phyloP scores from a whole-genome alignment of 2,888 invertebrate species.

The Selenia dentaria region DNA sequence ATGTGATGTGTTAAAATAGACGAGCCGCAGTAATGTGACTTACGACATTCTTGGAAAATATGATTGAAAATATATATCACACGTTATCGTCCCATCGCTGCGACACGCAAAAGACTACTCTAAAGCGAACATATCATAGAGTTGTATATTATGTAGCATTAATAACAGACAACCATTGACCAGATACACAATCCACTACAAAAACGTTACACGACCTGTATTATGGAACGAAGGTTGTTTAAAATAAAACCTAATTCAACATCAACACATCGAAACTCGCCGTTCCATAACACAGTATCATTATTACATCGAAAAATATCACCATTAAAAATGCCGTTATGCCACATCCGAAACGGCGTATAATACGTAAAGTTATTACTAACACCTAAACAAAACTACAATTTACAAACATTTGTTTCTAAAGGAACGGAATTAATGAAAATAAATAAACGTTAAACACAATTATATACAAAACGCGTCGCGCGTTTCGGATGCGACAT shows the following conservation, averaged over 20 bases:
- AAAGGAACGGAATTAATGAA: slow-evolving; percentile 41
- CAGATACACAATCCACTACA: slow-evolving; percentile 40
- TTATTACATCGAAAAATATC: slow-evolving; percentile 66
- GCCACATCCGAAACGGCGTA: slow-evolving; percentile 25
- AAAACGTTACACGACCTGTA: slow-evolving; percentile 36
- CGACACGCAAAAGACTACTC: slow-evolving; percentile 59
- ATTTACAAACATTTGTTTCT: slow-evolving; percentile 26
- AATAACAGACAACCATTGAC: slow-evolving; percentile 65
- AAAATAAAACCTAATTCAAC: slow-evolving; percentile 25
- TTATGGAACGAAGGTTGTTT: slow-evolving; percentile 28
- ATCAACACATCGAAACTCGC: slow-evolving; percentile 35
- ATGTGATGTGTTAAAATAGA: slow-evolving; percentile 67
- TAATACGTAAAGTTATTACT: slow-evolving; percentile 32
- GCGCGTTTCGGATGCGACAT: slow-evolving; percentile 40
- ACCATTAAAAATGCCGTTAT: slow-evolving; percentile 43
- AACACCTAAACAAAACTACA: slow-evolving; percentile 36
- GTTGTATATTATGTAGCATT: slow-evolving; percentile 60
- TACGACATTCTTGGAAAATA: slow-evolving; percentile 30
- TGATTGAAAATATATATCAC: slow-evolving; percentile 16
- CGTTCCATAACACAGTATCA: slow-evolving; percentile 42
- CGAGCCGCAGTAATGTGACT: slow-evolving; percentile 27
- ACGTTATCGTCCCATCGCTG: slow-evolving; percentile 41
- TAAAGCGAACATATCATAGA: slow-evolving; percentile 71
- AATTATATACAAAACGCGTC: slow-evolving; percentile 60
- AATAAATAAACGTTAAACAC: slow-evolving; percentile 52